phyloP scores from a whole-genome alignment of 2,797 vertebrate genomes.

The Podargus strigoides region DNA sequence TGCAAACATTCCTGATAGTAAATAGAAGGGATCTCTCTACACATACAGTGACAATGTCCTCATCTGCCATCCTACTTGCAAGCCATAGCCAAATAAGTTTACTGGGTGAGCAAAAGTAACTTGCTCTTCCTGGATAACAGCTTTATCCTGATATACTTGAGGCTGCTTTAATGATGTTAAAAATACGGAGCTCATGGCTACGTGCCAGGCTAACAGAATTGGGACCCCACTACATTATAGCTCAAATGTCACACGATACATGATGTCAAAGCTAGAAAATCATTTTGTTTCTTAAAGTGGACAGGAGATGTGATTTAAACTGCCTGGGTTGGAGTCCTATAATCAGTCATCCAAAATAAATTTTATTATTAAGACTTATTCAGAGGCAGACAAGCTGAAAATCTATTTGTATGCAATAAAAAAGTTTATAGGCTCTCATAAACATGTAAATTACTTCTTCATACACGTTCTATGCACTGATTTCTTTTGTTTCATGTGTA shows the following conservation, averaged over 20 bases:
- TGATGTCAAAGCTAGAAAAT: not conserved
- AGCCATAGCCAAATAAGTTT: not conserved
- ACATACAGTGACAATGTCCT: not conserved
- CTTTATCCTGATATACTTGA: not conserved
- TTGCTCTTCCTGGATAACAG: not conserved
- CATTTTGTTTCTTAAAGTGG: not conserved
- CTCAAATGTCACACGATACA: not conserved
- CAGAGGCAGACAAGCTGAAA: not conserved
- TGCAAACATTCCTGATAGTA: fast-evolving
- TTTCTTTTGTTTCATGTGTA: constrained; percentile 12
- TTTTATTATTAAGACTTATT: constrained; percentile 24
- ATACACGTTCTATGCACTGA: not conserved
- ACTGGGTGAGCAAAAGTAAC: not conserved
- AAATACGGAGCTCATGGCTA: not conserved
- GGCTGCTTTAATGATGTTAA: not conserved
- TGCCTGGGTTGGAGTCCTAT: not conserved
- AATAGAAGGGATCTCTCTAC: not conserved
- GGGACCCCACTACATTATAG: not conserved
- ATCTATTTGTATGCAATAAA: constrained; percentile 5
- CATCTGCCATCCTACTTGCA: not conserved
- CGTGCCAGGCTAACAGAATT: fast-evolving
- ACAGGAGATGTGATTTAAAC: constrained; percentile 24
- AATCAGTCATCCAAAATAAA: constrained; percentile 32
- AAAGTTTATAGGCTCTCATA: not conserved
- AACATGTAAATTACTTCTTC: constrained; percentile 18